These are phyloP conservation scores for Apamea monoglypha DNA, from an alignment of 2,888 invertebrate genomes.

Conservation along the genomic window DNA sequence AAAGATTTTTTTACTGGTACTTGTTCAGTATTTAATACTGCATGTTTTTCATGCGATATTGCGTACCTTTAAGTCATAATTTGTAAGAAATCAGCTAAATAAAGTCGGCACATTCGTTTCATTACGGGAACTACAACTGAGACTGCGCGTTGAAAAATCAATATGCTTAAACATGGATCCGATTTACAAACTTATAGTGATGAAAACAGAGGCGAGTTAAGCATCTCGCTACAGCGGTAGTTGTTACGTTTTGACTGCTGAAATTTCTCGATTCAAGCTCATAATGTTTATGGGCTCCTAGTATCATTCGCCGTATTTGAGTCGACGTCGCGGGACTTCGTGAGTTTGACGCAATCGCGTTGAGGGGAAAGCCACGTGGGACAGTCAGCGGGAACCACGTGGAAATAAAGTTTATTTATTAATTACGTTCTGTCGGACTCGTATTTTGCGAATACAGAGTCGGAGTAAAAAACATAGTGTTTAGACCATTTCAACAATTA, in stretches of 20 bases:
- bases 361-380: neutral
- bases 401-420: too few relatives aligned
- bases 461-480: neutral
- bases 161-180: neutral
- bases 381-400: too few relatives aligned
- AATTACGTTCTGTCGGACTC: too few relatives aligned
- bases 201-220: neutral
- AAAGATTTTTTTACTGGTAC: neutral
- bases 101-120: neutral
- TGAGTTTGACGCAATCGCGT: slow-evolving; percentile 10
- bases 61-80: slow-evolving; percentile 18
- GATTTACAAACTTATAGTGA: neutral
- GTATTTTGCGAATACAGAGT: too few relatives aligned
- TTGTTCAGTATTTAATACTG: slow-evolving; percentile 5
- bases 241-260: neutral
- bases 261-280: slow-evolving; percentile 7
- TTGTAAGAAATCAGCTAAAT: slow-evolving; percentile 2
- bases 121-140: neutral
- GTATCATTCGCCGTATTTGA: slow-evolving; percentile 46
- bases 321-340: neutral
- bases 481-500: neutral
- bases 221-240: neutral
- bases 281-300: slow-evolving; percentile 49
- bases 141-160: slow-evolving; percentile 10
- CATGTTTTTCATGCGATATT: neutral